Percentiles rank a stretch among this genome's conserved stretches.
These are phyloP conservation scores for Amblyopsis rosae DNA, from an alignment of 2,113 vertebrate species.

Conservation along the genomic window DNA sequence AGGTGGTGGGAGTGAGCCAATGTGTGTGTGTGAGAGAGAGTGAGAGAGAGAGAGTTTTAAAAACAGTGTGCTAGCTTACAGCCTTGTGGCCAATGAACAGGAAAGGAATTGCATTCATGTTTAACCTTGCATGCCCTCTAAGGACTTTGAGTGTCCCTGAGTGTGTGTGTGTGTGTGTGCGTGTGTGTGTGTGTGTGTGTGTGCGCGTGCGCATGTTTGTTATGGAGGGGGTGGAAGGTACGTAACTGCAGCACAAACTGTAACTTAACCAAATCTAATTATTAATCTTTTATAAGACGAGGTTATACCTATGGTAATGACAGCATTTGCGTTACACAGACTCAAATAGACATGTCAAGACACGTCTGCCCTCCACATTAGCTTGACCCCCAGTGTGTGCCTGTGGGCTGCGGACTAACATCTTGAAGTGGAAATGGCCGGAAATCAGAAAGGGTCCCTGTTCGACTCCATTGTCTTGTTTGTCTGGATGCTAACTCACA, in stretches of 20 bases:
- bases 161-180: conserved; percentile 19
- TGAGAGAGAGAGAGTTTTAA: conserved; percentile 11
- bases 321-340: no score
- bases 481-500: conserved; percentile 47
- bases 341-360: no score
- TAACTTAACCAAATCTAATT: no score
- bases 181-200: conserved; percentile 5
- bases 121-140: conserved; percentile 59
- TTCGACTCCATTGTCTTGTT: conserved; percentile 36
- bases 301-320: no score
- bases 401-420: conserved; percentile 32
- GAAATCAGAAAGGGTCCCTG: conserved; percentile 45
- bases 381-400: background rate
- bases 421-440: conserved; percentile 57
- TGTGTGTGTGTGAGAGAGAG: background rate
- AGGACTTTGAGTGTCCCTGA: conserved; percentile 8
- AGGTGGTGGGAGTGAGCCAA: no score
- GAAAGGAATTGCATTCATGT: conserved; percentile 58
- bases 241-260: background rate
- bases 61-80: conserved; percentile 16
- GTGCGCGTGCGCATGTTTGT: background rate
- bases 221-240: background rate
- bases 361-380: no score
- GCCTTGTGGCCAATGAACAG: conserved; percentile 32
- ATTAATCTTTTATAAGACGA: no score